Conservation (phyloP, 2,113 vertebrate genomes). For the Oenanthe oenanthe region DNA sequence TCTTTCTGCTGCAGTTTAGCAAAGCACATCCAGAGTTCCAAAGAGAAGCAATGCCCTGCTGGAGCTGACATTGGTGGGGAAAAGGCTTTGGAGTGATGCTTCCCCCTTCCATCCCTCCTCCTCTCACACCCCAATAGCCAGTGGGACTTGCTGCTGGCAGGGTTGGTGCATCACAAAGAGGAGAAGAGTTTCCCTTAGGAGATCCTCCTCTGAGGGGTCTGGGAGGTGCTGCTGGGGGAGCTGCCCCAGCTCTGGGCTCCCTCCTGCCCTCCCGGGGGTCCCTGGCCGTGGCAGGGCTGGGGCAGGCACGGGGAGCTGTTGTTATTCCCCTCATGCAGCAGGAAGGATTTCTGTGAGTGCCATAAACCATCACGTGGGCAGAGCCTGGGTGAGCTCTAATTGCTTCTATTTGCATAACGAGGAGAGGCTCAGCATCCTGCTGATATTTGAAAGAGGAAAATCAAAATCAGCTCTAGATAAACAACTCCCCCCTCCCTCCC, state of each 20-base stretch:
- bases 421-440: constrained; percentile 61
- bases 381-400: constrained; percentile 68
- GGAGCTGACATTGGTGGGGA: neutral
- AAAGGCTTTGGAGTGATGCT: neutral
- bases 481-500: neutral
- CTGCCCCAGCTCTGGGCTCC: neutral
- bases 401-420: constrained; percentile 74
- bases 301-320: neutral
- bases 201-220: neutral
- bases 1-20: neutral
- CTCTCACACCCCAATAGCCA: neutral
- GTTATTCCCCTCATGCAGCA: constrained; percentile 63
- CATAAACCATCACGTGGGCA: constrained; percentile 55
- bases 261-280: rapidly evolving
- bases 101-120: neutral
- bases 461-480: constrained; percentile 48
- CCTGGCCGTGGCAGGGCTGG: neutral
- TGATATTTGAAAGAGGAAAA: constrained; percentile 56
- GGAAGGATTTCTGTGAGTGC: constrained; percentile 55
- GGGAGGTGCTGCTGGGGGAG: neutral
- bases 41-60: rapidly evolving
- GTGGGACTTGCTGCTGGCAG: rapidly evolving
- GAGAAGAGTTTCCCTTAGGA: neutral
- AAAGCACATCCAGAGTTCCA: rapidly evolving
- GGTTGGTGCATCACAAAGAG: neutral